phyloP scores from a whole-genome alignment of 2,888 invertebrate genomes.

The Harpalus rubripes region DNA sequence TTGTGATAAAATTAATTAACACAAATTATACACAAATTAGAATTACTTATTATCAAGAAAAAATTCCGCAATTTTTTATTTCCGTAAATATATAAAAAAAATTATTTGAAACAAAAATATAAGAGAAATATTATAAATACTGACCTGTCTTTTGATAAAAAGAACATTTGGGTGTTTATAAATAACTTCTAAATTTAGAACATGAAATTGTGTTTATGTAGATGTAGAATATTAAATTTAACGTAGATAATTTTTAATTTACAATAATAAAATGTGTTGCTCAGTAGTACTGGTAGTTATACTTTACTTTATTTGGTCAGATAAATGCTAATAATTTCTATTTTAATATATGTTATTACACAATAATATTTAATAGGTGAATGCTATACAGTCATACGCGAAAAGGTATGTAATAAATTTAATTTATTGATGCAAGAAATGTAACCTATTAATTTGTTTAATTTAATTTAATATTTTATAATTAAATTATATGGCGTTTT shows the following conservation, averaged over 20 bases:
- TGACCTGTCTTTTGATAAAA: constrained; percentile 14
- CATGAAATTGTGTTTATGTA: constrained; percentile 8
- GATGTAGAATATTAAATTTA: constrained; percentile 13
- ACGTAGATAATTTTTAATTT: not conserved
- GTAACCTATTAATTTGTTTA: not conserved
- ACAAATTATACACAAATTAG: too few species aligned
- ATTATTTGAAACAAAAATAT: not conserved
- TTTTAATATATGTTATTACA: constrained; percentile 24
- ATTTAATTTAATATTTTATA: not conserved
- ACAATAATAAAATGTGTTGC: not conserved
- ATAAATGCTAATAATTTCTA: constrained; percentile 29
- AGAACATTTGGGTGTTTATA: constrained; percentile 31
- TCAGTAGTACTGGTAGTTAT: not conserved
- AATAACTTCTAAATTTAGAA: constrained; percentile 30
- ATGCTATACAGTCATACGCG: not conserved
- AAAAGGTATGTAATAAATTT: not conserved
- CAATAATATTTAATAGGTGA: constrained; percentile 35
- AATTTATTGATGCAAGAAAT: not conserved
- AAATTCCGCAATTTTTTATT: too few species aligned
- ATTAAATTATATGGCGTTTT: not conserved
- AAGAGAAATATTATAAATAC: constrained; percentile 8
- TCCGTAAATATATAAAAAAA: too few species aligned
- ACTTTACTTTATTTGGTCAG: constrained; percentile 4
- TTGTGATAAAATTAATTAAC: too few species aligned
- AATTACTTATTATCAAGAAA: too few species aligned